phyloP scores from a whole-genome alignment of 2,113 vertebrate species.

The Pterocles gutturalis region DNA sequence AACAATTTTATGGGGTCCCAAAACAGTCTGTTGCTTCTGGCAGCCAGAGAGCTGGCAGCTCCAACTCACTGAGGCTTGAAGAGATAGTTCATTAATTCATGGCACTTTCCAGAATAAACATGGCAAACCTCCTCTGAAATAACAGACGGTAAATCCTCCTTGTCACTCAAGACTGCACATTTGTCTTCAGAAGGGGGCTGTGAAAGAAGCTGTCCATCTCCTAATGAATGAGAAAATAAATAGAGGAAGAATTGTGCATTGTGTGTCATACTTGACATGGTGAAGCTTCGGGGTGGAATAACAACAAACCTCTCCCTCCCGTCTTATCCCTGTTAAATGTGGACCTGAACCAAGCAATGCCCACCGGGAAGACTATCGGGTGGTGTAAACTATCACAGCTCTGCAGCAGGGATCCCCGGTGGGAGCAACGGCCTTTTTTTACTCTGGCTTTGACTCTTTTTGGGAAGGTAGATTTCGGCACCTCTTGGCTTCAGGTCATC shows the following conservation, averaged over 20 bases:
- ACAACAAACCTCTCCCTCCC: neutral
- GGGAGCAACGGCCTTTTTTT: neutral
- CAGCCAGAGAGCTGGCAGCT: conserved; percentile 51
- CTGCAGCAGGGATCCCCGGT: neutral
- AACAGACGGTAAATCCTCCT: conserved; percentile 58
- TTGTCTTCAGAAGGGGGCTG: conserved; percentile 21
- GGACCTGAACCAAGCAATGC: neutral
- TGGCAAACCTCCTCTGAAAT: conserved; percentile 64
- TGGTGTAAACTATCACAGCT: neutral
- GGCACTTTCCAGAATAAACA: conserved; percentile 66
- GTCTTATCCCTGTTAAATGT: neutral
- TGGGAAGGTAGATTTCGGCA: neutral
- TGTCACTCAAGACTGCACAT: conserved; percentile 53
- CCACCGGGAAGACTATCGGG: neutral
- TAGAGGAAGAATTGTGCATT: conserved; percentile 48
- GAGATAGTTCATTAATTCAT: conserved; percentile 70
- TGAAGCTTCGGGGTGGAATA: neutral
- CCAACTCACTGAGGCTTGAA: conserved; percentile 39
- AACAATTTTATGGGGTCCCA: conserved; percentile 58
- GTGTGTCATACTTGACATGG: neutral
- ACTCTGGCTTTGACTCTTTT: neutral
- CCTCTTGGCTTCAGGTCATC: neutral
- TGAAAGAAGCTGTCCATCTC: conserved; percentile 39
- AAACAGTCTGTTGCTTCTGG: conserved; percentile 65
- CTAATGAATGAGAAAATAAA: conserved; percentile 56